A percentile compares a stretch with the other conserved stretches of the same genome.
Conservation (phyloP, 1,140 invertebrate genomes). For the Drosophila sp. region DNA sequence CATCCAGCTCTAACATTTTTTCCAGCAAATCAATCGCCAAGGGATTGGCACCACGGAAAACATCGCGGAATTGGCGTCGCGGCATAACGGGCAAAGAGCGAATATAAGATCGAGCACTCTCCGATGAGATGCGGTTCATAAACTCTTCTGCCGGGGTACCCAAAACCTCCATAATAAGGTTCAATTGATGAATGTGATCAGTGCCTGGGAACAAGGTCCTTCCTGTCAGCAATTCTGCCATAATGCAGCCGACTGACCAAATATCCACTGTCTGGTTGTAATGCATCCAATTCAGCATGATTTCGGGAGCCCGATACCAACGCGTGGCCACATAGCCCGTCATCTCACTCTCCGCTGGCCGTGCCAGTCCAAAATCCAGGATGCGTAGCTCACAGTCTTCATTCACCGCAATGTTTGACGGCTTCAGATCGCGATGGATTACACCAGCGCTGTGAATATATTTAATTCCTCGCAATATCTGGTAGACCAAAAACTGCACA, state of each 20-base stretch:
- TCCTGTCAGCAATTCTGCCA: constrained; percentile 97
- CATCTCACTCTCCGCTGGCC: constrained; percentile 99
- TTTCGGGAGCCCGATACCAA: constrained; percentile 98
- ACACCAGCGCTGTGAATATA: constrained; percentile 99
- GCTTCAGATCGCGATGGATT: constrained; percentile 99
- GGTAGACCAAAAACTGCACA: constrained; percentile 99
- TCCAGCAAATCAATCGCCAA: constrained; percentile 96
- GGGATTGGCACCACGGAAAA: constrained; percentile 96
- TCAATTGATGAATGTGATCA: constrained; percentile 99
- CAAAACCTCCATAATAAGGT: constrained; percentile 96
- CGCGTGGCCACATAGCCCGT: constrained; percentile 99
- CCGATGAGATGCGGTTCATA: constrained; percentile 96
- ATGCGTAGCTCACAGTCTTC: constrained; percentile 99
- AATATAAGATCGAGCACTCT: constrained; percentile 97
- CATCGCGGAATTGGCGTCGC: constrained; percentile 95
- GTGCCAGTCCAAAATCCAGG: constrained; percentile 98
- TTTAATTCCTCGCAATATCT: constrained; percentile 98
- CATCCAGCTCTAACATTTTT: constrained; percentile 97
- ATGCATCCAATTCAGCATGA: constrained; percentile 99
- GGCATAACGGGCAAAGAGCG: constrained; percentile 93
- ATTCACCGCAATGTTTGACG: constrained; percentile 99
- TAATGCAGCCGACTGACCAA: constrained; percentile 99
- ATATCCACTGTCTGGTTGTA: constrained; percentile 99
- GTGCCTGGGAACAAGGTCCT: constrained; percentile 97
- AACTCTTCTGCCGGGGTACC: constrained; percentile 96